Conservation (phyloP, 2,797 vertebrate genomes). For the Syngnathus acus region DNA sequence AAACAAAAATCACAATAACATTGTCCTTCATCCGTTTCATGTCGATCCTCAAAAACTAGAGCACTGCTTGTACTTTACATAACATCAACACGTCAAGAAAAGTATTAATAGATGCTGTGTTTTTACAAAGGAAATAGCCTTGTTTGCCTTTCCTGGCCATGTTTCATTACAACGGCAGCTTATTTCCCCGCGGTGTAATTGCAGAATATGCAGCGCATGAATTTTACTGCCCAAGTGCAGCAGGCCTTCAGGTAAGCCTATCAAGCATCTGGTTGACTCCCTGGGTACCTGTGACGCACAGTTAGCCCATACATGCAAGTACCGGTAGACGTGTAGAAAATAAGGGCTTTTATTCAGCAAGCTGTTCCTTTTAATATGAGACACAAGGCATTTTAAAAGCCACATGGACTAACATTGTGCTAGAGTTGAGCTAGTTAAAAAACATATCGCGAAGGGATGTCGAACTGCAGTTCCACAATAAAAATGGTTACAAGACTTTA, state of each 20-base stretch:
- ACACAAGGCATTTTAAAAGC: conserved; percentile 41
- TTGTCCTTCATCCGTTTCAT: conserved; percentile 27
- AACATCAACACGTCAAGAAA: conserved; percentile 13
- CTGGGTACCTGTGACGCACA: conserved; percentile 59
- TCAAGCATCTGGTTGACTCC: conserved; percentile 67
- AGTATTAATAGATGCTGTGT: conserved; percentile 23
- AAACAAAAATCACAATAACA: conserved; percentile 22
- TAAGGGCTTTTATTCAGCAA: conserved; percentile 57
- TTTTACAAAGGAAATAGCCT: conserved; percentile 47
- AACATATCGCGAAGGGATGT: conserved; percentile 43
- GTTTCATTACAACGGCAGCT: conserved; percentile 60
- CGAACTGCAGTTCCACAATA: conserved; percentile 22
- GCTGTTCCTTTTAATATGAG: conserved; percentile 55
- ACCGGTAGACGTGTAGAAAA: conserved; percentile 56
- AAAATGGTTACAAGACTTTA: conserved; percentile 23
- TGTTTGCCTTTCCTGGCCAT: conserved; percentile 52
- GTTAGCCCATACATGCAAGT: conserved; percentile 53
- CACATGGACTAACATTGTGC: conserved; percentile 28
- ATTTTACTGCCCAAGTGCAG: conserved; percentile 62
- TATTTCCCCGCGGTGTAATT: conserved; percentile 68
- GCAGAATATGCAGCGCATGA: conserved; percentile 59
- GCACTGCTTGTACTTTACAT: conserved; percentile 10
- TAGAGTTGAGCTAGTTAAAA: conserved; percentile 41
- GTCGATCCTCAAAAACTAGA: conserved; percentile 11
- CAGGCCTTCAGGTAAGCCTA: conserved; percentile 66